These are phyloP conservation scores for Proterorhinus semilunaris DNA, from an alignment of 2,113 vertebrate genomes.

Conservation along the genomic window DNA sequence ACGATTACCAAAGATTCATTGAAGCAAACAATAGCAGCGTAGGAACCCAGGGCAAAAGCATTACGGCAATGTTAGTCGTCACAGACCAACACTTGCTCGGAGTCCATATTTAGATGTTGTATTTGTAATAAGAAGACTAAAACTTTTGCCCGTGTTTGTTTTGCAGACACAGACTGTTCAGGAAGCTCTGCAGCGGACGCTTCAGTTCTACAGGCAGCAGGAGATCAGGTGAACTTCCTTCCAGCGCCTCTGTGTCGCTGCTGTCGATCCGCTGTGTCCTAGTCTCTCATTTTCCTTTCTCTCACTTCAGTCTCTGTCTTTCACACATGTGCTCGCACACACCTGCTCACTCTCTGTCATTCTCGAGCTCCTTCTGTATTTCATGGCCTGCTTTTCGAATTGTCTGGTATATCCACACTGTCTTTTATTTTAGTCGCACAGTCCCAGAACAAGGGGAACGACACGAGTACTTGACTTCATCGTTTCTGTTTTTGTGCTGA, in stretches of 20 bases:
- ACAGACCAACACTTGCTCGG: too few species aligned
- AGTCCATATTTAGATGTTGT: too few species aligned
- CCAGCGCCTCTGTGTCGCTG: not conserved
- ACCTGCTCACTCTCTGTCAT: slow-evolving; percentile 19
- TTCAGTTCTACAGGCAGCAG: slow-evolving; percentile 89
- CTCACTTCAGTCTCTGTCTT: slow-evolving; percentile 25
- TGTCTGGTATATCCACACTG: not conserved
- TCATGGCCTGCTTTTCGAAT: slow-evolving; percentile 2
- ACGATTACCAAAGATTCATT: not conserved
- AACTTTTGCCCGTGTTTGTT: slow-evolving; percentile 10
- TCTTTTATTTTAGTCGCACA: slow-evolving; percentile 23
- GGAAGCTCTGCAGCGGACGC: slow-evolving; percentile 91
- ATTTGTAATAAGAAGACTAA: too few species aligned
- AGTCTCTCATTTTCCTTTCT: slow-evolving; percentile 18
- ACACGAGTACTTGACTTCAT: not conserved
- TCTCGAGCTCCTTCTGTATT: slow-evolving; percentile 6
- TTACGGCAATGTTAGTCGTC: too few species aligned
- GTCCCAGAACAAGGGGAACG: too few species aligned
- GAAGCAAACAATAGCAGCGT: not conserved
- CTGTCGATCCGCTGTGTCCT: not conserved
- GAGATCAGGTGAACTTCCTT: slow-evolving; percentile 83
- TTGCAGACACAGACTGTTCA: slow-evolving; percentile 90
- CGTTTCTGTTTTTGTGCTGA: slow-evolving; percentile 7
- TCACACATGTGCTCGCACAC: slow-evolving; percentile 17
- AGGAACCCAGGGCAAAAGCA: not conserved